Evolutionary conservation across 2,113 vertebrate species (phyloP), one percentile per base, ranked within the genome.

Genomic region (Henicopernis longicauda): DNA sequence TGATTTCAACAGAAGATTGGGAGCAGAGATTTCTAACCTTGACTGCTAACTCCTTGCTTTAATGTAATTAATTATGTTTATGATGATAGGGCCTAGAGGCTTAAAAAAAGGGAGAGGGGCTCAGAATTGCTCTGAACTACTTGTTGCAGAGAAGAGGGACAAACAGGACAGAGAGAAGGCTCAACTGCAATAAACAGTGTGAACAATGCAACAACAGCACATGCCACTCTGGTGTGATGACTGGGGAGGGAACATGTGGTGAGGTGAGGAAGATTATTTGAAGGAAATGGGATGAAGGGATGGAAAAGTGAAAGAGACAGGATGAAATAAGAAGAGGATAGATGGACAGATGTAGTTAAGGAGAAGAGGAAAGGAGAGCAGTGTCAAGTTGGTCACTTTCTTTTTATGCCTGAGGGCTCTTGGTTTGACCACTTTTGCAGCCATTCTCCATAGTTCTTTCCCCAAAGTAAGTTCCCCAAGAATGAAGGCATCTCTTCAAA

Each of bases 191-290:
- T 27, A 59, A 74, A 9, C 3, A 44, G 5, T 1, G 5, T 38
- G 45, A 89, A 25, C 6, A 50, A 17, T 10, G 13, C 12, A 38
- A 38, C 7, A 52, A 21, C 3, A 70, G 19, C 19, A 73, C 38
- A 54, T 50, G 11, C 3, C 5, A 34, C 16, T 19, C 31, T 22
- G 20, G 3, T 78, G 12, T 47, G 26, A 36, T 74, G 26, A 25
- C 0, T 23, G 13, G 1, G 11, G 10, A 76, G 11, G 6, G 15
- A 69, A 36, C 22, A n/a, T 1, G 7, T 40, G 19, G 9, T 61
- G 19, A 58, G 26, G 6, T 45, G 36, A 66, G 4, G 14, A 79
- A 84, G 27, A 42, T 20, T 59, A 40, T 45, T 65, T 77, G 36
- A 58, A 88, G 25, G 31, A 45, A 49, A 78, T 3, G 2, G 14